phyloP scores from a whole-genome alignment of 2,113 vertebrate species.

The Bubo bubo region DNA sequence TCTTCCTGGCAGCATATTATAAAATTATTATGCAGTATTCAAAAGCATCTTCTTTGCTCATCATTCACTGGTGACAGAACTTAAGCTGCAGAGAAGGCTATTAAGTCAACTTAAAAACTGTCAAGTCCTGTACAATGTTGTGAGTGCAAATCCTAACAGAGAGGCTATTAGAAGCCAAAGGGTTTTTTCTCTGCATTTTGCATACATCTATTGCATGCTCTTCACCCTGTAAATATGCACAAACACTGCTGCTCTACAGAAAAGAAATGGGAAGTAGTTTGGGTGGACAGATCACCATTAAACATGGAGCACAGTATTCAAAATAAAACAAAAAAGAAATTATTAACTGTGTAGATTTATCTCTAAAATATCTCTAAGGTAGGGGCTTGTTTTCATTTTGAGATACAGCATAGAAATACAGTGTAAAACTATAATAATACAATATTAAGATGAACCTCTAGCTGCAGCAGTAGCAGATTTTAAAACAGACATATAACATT shows the following conservation, averaged over 20 bases:
- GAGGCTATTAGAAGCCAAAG: not conserved
- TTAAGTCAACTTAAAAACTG: not conserved
- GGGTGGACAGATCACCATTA: not conserved
- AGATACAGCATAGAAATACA: not conserved
- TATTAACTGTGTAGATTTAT: not conserved
- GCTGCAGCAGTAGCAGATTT: not conserved
- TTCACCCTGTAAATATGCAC: not conserved
- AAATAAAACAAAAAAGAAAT: not conserved
- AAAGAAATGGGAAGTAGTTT: not conserved
- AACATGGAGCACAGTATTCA: not conserved
- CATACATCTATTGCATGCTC: not conserved
- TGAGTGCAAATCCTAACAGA: not conserved
- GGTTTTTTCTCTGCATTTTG: not conserved
- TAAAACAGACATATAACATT: rapidly evolving
- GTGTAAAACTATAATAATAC: not conserved
- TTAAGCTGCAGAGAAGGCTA: not conserved
- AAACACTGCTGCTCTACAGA: not conserved
- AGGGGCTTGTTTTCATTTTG: not conserved
- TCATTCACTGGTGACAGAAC: not conserved
- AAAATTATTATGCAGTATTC: not conserved
- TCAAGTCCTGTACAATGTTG: not conserved
- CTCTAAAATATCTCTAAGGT: not conserved
- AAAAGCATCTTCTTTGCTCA: not conserved
- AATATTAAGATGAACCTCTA: not conserved
- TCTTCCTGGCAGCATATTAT: not conserved